A percentile compares a stretch with the other conserved stretches of the same genome.
These are phyloP conservation scores for Hippolais icterina DNA, from an alignment of 2,113 vertebrate genomes.

Conservation along the genomic window DNA sequence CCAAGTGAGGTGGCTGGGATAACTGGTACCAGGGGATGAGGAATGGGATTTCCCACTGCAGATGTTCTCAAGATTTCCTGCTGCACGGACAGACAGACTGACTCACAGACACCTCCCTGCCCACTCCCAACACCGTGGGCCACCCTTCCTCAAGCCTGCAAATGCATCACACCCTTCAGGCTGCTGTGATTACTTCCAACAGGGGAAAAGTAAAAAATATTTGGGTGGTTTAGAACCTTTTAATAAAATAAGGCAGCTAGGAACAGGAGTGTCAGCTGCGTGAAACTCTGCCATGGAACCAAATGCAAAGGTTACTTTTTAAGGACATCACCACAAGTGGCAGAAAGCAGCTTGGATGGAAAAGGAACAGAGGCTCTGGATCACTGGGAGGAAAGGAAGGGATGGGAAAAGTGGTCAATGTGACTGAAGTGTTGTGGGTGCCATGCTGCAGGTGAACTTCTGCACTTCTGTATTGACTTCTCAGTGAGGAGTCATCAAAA, in stretches of 20 bases:
- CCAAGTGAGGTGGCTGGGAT: background rate
- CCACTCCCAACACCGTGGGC: background rate
- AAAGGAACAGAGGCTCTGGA: background rate
- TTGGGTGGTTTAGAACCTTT: background rate
- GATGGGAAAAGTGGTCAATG: background rate
- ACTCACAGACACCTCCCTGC: conserved; percentile 45
- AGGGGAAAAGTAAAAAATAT: background rate
- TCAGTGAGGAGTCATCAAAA: background rate
- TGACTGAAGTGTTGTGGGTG: background rate
- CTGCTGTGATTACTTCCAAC: background rate
- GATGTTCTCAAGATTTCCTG: conserved; percentile 20
- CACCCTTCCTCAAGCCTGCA: background rate
- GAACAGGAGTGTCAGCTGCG: background rate
- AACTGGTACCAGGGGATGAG: background rate
- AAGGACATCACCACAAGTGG: background rate
- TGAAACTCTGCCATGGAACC: background rate
- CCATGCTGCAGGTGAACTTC: background rate
- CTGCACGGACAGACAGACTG: background rate
- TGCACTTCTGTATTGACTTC: background rate
- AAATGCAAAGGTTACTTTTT: background rate
- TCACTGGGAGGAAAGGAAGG: background rate
- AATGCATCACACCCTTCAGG: background rate
- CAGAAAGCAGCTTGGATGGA: background rate
- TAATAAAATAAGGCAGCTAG: background rate
- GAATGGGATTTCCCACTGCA: background rate